Conservation (phyloP, 1,140 invertebrate genomes). For the Drosophila mauritiana region DNA sequence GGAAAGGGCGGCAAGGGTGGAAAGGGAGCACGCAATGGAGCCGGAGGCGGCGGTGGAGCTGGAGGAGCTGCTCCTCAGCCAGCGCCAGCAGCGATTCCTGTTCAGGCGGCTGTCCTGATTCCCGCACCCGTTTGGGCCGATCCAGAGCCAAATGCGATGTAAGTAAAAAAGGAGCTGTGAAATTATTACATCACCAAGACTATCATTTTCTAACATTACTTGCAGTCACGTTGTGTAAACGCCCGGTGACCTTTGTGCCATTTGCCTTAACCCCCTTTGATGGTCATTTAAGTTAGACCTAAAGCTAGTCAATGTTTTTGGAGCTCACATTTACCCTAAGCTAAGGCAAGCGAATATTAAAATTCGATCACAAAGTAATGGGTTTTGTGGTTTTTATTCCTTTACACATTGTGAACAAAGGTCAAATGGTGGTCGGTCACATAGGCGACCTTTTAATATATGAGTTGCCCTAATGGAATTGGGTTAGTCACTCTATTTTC, state of each 20-base stretch:
- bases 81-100: conserved; percentile 17
- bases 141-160: conserved; percentile 56
- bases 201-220: background rate
- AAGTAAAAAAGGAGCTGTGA: conserved; percentile 12
- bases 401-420: conserved; percentile 11
- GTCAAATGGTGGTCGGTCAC: background rate
- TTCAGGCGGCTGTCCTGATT: conserved; percentile 15
- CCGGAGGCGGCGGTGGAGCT: conserved; percentile 77
- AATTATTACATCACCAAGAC: background rate
- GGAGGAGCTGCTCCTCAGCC: conserved; percentile 82
- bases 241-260: background rate
- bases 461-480: conserved; percentile 16
- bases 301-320: conserved; percentile 68
- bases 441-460: conserved; percentile 1
- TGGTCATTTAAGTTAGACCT: conserved; percentile 23
- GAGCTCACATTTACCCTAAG: conserved; percentile 49
- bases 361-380: conserved; percentile 49
- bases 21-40: conserved; percentile 74
- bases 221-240: conserved; percentile 42
- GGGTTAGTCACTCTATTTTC: background rate
- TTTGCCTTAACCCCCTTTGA: background rate
- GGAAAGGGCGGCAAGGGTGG: conserved; percentile 81
- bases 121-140: conserved; percentile 66
- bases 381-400: background rate
- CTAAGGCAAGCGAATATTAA: conserved; percentile 77